phyloP scores from a whole-genome alignment of 2,113 vertebrate species.

The Microtus ochrogaster region DNA sequence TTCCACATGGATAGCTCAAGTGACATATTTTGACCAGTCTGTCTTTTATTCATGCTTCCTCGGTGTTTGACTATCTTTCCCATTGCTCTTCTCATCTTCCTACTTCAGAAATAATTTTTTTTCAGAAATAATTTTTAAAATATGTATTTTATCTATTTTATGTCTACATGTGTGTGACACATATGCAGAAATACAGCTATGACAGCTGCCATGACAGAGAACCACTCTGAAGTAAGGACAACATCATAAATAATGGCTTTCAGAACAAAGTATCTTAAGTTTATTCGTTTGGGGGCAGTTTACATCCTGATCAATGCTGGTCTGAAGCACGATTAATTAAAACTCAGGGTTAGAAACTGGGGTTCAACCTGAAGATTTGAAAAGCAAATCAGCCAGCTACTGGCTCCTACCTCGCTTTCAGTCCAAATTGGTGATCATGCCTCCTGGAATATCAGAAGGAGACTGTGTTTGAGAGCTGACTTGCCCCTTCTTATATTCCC shows the following conservation, averaged over 20 bases:
- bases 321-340: too few relatives aligned
- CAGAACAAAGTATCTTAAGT: background rate
- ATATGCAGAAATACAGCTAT: background rate
- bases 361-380: too few relatives aligned
- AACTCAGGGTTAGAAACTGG: too few relatives aligned
- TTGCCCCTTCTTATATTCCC: too few relatives aligned
- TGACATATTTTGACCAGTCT: background rate
- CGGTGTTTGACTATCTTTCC: background rate
- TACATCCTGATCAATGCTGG: background rate
- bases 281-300: background rate
- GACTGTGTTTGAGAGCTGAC: too few relatives aligned
- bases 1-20: background rate
- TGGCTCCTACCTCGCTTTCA: too few relatives aligned
- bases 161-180: background rate
- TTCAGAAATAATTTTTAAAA: background rate
- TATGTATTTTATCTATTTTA: background rate
- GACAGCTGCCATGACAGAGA: background rate
- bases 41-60: background rate
- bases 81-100: background rate
- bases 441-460: too few relatives aligned
- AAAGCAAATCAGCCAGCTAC: too few relatives aligned
- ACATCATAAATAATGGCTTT: background rate
- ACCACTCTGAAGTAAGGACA: background rate
- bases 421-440: too few relatives aligned
- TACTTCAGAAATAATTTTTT: background rate